Evolutionary conservation across 2,888 invertebrate genomes (phyloP), one percentile per base, ranked within the genome.

Genomic region (Sarcophaga caerulescens): DNA sequence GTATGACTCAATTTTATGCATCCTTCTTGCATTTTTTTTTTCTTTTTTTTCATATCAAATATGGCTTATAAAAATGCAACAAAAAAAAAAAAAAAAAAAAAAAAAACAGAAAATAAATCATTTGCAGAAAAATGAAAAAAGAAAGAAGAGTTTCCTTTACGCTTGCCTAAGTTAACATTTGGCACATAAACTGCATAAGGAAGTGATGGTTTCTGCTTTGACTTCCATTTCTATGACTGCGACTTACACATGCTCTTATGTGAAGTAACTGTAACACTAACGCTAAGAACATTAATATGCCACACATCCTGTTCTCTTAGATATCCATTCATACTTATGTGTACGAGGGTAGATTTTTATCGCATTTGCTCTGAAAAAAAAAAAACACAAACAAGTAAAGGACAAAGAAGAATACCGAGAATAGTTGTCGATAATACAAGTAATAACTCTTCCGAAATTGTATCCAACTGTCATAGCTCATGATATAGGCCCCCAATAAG

Each of bases 131-230:
- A 35, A 35, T 35, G 8, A 35, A 35, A 35, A 35, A 35, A 35
- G 8, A 35, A 35, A 35, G 52, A 52, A 17, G 1, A 14, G 52
- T 52, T 86, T 78, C 75, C 75, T 86, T 81, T 75, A 68, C 81
- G 84, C 84, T 81, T 84, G 86, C 84, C 81, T 84, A 84, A 86
- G 74, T 84, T 84, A 78, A 86, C 84, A 84, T 84, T 78, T 86
- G 71, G 81, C 75, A 78, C 84, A 86, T 81, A 81, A 52, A 65
- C 79, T 66, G 78, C 81, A 52, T 35, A 35, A 35, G 78, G 77
- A 84, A 75, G 84, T 52, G 52, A 76, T 76, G 57, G 21, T 21
- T 76, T 60, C 59, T 65, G 59, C 60, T 77, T 19, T 35, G 17
- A 71, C 57, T 23, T 17, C 45, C 52, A 70, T 23, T 17, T 11